Percentiles rank a stretch among this genome's conserved stretches.
These are phyloP conservation scores for Dendropsophus ebraccatus DNA, from an alignment of 2,113 vertebrate genomes.

Conservation along the genomic window DNA sequence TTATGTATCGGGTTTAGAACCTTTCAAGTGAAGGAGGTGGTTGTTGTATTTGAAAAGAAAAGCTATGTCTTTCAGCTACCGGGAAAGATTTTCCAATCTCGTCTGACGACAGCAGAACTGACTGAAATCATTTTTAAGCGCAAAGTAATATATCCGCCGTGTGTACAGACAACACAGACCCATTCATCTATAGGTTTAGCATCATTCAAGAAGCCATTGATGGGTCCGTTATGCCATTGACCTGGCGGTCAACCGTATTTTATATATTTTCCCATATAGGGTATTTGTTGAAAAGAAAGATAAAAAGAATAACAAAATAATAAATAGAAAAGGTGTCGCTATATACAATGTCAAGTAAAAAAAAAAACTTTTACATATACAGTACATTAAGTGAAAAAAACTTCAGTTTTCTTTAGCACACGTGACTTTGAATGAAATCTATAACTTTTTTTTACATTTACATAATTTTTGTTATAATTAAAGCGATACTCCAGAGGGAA, in stretches of 20 bases:
- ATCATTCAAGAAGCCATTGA: background rate
- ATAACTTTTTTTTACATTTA: too few relatives aligned
- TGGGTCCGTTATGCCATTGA: background rate
- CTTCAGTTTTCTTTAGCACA: too few relatives aligned
- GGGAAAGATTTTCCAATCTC: background rate
- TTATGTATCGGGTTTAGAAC: slow-evolving; percentile 48
- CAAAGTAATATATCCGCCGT: background rate
- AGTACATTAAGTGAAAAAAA: too few relatives aligned
- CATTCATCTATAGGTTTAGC: background rate
- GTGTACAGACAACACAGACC: background rate
- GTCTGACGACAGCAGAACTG: background rate
- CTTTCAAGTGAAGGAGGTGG: slow-evolving; percentile 28
- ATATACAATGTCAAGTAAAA: too few relatives aligned
- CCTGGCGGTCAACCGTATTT: background rate
- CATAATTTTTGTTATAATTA: too few relatives aligned
- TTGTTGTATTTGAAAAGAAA: slow-evolving; percentile 23
- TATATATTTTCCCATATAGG: background rate
- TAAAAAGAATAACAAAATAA: too few relatives aligned
- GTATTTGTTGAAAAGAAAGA: too few relatives aligned
- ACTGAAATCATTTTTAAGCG: background rate
- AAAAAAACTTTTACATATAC: too few relatives aligned
- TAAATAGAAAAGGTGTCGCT: too few relatives aligned
- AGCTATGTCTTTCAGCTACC: slow-evolving; percentile 28
- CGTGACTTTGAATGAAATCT: too few relatives aligned
- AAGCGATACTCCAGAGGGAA: too few relatives aligned